Percentiles rank a stretch among this genome's conserved stretches.
These are phyloP conservation scores for Trachythela sp. DNA, from an alignment of 64 coral and sea anemone species.

Conservation along the genomic window DNA sequence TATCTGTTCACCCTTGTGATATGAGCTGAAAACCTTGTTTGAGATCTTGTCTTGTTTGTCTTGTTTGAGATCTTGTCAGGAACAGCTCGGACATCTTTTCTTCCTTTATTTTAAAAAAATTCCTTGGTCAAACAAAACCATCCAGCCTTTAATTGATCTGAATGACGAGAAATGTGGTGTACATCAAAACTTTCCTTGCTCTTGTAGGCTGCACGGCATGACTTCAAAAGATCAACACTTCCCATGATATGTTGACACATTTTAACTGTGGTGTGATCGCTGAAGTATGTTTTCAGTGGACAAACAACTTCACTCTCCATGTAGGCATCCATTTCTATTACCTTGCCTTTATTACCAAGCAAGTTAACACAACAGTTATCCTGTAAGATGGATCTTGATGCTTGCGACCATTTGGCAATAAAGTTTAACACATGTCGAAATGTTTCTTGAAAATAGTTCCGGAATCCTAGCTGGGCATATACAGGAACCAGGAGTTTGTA, in stretches of 20 bases:
- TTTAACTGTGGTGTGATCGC: background rate
- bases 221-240: constrained; percentile 2
- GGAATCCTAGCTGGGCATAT: constrained; percentile 5
- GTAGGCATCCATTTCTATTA: constrained; percentile 7
- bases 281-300: constrained; percentile 14
- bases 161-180: too few relatives aligned
- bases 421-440: background rate
- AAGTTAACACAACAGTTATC: constrained; percentile 7
- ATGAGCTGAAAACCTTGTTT: background rate
- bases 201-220: background rate
- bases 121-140: too few relatives aligned
- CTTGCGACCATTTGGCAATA: background rate
- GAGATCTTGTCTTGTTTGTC: background rate
- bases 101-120: too few relatives aligned
- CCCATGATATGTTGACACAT: constrained; percentile 17
- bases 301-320: constrained; percentile 5
- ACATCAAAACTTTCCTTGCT: too few relatives aligned
- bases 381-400: constrained; percentile 7
- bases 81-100: background rate
- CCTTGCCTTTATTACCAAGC: constrained; percentile 16
- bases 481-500: constrained; percentile 14
- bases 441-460: constrained; percentile 8
- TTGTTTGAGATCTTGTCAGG: background rate
- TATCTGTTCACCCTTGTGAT: constrained; percentile 4
- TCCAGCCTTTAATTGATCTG: too few relatives aligned